Percentiles rank a stretch among this genome's conserved stretches.
phyloP scores from a whole-genome alignment of 2,113 vertebrate species.

The Anguilla japonica region DNA sequence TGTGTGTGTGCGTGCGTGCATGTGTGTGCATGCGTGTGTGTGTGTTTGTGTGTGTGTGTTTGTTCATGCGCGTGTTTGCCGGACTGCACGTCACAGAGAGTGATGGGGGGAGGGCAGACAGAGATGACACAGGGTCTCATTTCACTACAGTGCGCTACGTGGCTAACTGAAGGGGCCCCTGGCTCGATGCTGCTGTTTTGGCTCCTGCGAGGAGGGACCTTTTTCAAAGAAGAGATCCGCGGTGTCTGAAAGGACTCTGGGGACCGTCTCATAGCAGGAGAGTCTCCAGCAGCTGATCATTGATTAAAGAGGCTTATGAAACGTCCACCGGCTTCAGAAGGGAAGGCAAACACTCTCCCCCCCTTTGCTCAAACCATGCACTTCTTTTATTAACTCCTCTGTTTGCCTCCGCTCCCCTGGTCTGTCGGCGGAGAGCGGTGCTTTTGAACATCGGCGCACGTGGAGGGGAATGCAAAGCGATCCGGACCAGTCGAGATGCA shows the following conservation, averaged over 20 bases:
- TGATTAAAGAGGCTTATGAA: slow-evolving; percentile 66
- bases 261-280: slow-evolving; percentile 45
- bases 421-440: neutral
- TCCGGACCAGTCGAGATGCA: neutral
- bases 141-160: slow-evolving; percentile 49
- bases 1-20: slow-evolving; percentile 6
- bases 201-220: slow-evolving; percentile 34
- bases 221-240: slow-evolving; percentile 47
- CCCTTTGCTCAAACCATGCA: slow-evolving; percentile 18
- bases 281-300: slow-evolving; percentile 55
- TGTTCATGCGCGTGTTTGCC: slow-evolving; percentile 35
- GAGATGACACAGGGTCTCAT: slow-evolving; percentile 46
- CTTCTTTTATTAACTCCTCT: slow-evolving; percentile 29
- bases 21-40: neutral
- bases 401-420: slow-evolving; percentile 28
- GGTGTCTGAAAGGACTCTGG: slow-evolving; percentile 45
- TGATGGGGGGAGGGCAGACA: slow-evolving; percentile 31
- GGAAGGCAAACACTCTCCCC: slow-evolving; percentile 43
- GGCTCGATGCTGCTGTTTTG: slow-evolving; percentile 30
- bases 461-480: neutral
- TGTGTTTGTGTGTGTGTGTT: slow-evolving; percentile 1
- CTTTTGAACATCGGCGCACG: neutral
- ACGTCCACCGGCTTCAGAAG: slow-evolving; percentile 50
- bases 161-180: slow-evolving; percentile 49
- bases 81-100: slow-evolving; percentile 36